Evolutionary conservation across 2,113 vertebrate genomes (phyloP), one percentile per base, ranked within the genome.

Genomic region (Fregata magnificens): DNA sequence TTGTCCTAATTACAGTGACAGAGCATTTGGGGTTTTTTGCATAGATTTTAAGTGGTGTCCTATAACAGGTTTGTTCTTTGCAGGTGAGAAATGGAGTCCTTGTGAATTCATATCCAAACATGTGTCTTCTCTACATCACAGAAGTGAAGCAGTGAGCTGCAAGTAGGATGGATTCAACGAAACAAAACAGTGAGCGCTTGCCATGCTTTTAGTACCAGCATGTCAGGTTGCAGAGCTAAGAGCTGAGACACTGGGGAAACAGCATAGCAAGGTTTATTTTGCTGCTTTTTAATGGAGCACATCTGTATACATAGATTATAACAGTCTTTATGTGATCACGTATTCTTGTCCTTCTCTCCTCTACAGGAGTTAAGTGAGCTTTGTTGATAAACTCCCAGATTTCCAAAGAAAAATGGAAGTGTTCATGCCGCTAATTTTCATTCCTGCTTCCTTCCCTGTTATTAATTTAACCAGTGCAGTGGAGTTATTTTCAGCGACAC

Each of bases 401-500:
- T 88, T 83, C 31, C 62, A 70, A 66, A 56, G 70, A 71, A 93
- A 93, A 90, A 72, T 9, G 7, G 5, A 93, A 70, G 45, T n/a
- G 16, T 61, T 91, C 5, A 0, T 65, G 45, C 12, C 0, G 0
- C 50, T 80, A 69, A 77, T 95, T 92, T 92, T 92, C 25, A 38
- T 92, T 92, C n/a, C 32, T 77, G 25, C 56, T 72, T 81, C 65
- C 21, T 73, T 74, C 65, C 79, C 88, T 32, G 19, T 73, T 45
- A 92, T 88, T 93, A 82, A 88, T 72, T 93, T 90, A 92, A 77
- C 44, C 62, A 86, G 53, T 38, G 32, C 45, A 62, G 36, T 53
- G 38, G 49, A 88, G 50, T 85, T 77, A 73, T 95, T 96, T 95
- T 92, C 38, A 63, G 90, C 95, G 72, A 44, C 44, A 88, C 25